Evolutionary conservation across 2,888 invertebrate genomes (phyloP).

Genomic region (Choristoneura rosaceana): DNA sequence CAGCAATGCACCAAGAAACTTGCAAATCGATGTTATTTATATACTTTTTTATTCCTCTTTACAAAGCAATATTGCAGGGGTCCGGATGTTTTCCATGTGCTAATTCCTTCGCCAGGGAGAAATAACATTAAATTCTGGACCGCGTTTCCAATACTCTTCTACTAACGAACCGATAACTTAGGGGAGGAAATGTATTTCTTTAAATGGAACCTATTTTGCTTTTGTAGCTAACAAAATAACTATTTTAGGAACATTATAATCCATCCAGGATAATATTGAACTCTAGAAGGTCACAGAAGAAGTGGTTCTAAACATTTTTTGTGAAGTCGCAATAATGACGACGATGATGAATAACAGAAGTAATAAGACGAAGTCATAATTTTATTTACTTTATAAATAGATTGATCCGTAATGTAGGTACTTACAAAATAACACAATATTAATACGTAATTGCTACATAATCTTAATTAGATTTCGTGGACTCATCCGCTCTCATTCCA

Average conservation of each 20-base stretch:
- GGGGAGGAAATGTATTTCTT: constrained; percentile 60
- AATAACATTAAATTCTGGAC: constrained; percentile 79
- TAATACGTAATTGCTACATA: too few relatives aligned
- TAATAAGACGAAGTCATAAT: too few relatives aligned
- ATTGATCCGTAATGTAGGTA: too few relatives aligned
- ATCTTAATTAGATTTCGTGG: too few relatives aligned
- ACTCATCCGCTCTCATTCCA: too few relatives aligned
- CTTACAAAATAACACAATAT: too few relatives aligned
- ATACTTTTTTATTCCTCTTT: constrained; percentile 6
- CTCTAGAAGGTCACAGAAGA: too few relatives aligned
- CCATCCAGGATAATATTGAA: too few relatives aligned
- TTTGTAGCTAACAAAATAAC: not conserved
- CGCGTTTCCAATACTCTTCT: constrained; percentile 64
- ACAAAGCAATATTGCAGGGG: constrained; percentile 47
- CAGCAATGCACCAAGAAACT: not conserved
- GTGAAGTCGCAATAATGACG: too few relatives aligned
- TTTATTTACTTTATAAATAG: too few relatives aligned
- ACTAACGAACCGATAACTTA: constrained; percentile 79
- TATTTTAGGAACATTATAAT: not conserved
- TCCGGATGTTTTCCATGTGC: constrained; percentile 71
- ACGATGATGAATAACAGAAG: too few relatives aligned
- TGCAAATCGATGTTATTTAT: constrained; percentile 15
- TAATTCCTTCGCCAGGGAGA: constrained; percentile 79
- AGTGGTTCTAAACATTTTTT: too few relatives aligned
- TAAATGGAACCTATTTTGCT: constrained; percentile 49